phyloP scores from a whole-genome alignment of 37 sponge, comb jelly and placozoan genomes.

The Aplysina aerophoba region DNA sequence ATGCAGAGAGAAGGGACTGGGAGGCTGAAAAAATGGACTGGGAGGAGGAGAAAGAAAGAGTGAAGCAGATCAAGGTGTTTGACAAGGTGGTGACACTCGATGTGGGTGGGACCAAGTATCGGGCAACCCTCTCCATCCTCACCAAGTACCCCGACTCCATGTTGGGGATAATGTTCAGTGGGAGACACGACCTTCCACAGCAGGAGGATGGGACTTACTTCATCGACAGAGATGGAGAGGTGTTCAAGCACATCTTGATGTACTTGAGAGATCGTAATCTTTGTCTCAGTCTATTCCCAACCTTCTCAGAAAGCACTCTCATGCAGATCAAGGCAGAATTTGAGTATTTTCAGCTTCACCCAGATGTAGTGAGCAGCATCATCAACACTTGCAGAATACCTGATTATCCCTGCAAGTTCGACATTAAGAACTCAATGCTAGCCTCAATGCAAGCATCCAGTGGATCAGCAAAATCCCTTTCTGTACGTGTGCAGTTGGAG shows the following conservation, averaged over 20 bases:
- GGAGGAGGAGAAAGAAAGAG: slow-evolving; percentile 6
- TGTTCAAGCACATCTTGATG: background rate
- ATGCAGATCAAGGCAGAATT: no score
- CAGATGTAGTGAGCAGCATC: no score
- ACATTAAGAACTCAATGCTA: no score
- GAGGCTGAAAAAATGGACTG: slow-evolving; percentile 6
- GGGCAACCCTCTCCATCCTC: slow-evolving; percentile 12
- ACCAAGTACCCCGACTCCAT: slow-evolving; percentile 27
- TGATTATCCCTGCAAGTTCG: no score
- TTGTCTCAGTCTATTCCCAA: background rate
- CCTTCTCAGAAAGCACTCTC: background rate
- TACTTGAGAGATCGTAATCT: background rate
- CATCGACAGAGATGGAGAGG: slow-evolving; percentile 32
- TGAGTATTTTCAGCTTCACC: no score
- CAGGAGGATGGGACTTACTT: slow-evolving; percentile 37
- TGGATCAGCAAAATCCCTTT: no score
- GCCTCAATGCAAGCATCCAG: no score
- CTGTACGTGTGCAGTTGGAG: no score
- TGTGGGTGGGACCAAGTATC: slow-evolving; percentile 23
- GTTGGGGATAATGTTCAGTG: slow-evolving; percentile 44
- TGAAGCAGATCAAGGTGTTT: slow-evolving; percentile 3
- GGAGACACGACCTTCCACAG: slow-evolving; percentile 23
- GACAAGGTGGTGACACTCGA: slow-evolving; percentile 28
- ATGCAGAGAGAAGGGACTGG: background rate
- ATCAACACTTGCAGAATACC: no score